These are phyloP conservation scores for Podiceps cristatus DNA, from an alignment of 2,113 vertebrate species.

Conservation along the genomic window DNA sequence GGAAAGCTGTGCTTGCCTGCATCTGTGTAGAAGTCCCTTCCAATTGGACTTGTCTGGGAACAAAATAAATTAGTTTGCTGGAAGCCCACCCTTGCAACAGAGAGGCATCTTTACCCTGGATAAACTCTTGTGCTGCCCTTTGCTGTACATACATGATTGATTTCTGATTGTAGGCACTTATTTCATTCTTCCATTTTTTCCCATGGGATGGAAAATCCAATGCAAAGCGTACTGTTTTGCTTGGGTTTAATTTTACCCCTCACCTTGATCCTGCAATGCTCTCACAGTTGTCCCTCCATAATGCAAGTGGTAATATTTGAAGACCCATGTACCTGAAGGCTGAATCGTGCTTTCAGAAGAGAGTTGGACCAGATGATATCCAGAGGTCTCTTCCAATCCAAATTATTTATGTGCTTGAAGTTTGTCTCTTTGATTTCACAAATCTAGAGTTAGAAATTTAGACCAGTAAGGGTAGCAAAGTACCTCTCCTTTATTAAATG, in stretches of 20 bases:
- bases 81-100: not conserved
- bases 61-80: not conserved
- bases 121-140: not conserved
- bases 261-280: not conserved
- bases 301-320: not conserved
- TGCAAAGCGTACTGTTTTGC: rapidly evolving
- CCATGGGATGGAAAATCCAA: not conserved
- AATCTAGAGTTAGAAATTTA: not conserved
- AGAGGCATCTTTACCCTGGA: not conserved
- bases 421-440: not conserved
- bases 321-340: not conserved
- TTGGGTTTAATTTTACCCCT: not conserved
- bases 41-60: not conserved
- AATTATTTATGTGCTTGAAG: not conserved
- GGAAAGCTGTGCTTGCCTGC: not conserved
- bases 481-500: not conserved
- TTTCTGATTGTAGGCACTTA: not conserved
- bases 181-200: not conserved
- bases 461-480: not conserved
- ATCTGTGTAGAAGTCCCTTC: not conserved
- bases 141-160: not conserved
- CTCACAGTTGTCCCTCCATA: not conserved
- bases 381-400: not conserved
- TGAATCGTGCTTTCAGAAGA: not conserved
- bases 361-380: not conserved